A percentile compares a stretch with the other conserved stretches of the same genome.
phyloP scores from a whole-genome alignment of 2,888 invertebrate genomes.

The Psylliodes chrysocephalus region DNA sequence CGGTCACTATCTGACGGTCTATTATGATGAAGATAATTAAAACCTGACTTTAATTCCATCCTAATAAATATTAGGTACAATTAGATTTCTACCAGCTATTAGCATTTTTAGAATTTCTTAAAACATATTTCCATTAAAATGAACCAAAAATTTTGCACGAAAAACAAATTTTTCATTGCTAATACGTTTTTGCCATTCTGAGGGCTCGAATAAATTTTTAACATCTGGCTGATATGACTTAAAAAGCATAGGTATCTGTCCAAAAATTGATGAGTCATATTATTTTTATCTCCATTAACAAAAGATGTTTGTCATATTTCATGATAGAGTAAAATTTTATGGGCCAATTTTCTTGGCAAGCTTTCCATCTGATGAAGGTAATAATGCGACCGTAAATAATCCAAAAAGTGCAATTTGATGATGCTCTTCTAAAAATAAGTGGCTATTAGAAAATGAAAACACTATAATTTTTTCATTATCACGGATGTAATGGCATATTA shows the following conservation, averaged over 20 bases:
- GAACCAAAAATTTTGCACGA: no score
- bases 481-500: neutral
- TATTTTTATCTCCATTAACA: constrained; percentile 8
- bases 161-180: no score
- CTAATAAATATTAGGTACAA: no score
- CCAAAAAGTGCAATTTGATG: neutral
- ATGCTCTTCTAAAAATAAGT: neutral
- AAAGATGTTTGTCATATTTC: constrained; percentile 10
- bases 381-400: constrained; percentile 4
- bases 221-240: no score
- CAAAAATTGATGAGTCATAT: constrained; percentile 2
- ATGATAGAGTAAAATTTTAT: constrained; percentile 1
- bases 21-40: no score
- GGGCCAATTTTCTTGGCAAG: constrained; percentile 3
- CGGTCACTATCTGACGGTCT: no score
- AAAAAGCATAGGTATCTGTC: neutral
- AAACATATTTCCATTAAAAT: no score
- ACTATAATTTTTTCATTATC: neutral
- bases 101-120: no score
- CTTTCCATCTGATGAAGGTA: constrained; percentile 11
- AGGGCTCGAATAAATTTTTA: no score
- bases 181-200: no score
- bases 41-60: no score
- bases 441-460: neutral
- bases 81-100: no score